These are phyloP conservation scores for Edolisoma coerulescens DNA, from an alignment of 2,113 vertebrate species.

Conservation along the genomic window DNA sequence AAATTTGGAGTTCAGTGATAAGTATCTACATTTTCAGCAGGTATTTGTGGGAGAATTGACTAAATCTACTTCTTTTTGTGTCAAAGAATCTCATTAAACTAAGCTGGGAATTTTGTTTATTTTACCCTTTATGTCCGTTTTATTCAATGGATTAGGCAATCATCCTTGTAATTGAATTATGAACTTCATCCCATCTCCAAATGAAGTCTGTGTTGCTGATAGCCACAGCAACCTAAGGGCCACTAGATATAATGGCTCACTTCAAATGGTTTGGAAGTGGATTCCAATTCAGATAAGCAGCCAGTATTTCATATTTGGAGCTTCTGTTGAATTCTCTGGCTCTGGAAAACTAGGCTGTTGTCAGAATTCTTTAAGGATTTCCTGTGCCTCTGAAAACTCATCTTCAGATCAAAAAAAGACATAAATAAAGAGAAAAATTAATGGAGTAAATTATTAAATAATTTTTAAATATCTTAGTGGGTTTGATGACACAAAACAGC, in stretches of 20 bases:
- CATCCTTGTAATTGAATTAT: constrained; percentile 45
- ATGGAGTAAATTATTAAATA: not conserved
- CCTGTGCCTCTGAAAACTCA: not conserved
- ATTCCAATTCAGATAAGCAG: constrained; percentile 48
- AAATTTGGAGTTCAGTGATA: not conserved
- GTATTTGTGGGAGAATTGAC: not conserved
- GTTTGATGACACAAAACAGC: not conserved
- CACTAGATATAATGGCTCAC: not conserved
- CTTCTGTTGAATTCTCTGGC: not conserved
- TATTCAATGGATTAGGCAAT: not conserved
- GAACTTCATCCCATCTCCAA: not conserved
- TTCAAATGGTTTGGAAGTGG: not conserved
- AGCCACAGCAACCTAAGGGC: not conserved
- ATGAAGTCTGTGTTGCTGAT: not conserved
- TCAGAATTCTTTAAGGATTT: not conserved
- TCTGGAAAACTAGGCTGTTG: not conserved
- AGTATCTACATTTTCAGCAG: not conserved
- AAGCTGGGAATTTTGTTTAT: not conserved
- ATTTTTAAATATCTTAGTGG: not conserved
- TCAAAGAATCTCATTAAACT: not conserved
- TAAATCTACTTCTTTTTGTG: not conserved
- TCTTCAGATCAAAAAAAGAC: not conserved
- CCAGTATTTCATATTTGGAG: not conserved
- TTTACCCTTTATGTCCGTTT: not conserved
- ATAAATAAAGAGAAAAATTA: not conserved